These are phyloP conservation scores for Lontra canadensis DNA, from an alignment of 2,113 vertebrate genomes.

Conservation along the genomic window DNA sequence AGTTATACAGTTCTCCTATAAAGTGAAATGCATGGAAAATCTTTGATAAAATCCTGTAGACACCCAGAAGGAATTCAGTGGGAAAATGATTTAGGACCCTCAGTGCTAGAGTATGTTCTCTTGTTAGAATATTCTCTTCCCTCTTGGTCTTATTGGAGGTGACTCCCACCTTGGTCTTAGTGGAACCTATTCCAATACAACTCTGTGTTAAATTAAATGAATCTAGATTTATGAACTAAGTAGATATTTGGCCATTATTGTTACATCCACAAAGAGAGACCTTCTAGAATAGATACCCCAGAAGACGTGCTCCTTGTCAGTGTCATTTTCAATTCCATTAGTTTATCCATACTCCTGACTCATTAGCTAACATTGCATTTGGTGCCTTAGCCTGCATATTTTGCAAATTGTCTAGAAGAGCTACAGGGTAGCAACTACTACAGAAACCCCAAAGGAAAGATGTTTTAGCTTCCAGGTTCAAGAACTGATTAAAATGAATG, in stretches of 20 bases:
- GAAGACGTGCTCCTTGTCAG: slow-evolving; percentile 58
- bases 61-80: slow-evolving; percentile 69
- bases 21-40: slow-evolving; percentile 67
- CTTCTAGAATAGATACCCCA: slow-evolving; percentile 64
- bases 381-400: not conserved
- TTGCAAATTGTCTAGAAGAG: slow-evolving; percentile 39
- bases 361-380: not conserved
- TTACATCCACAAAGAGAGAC: not conserved
- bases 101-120: slow-evolving; percentile 70
- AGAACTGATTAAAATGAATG: slow-evolving; percentile 34
- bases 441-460: slow-evolving; percentile 32
- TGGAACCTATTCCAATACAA: slow-evolving; percentile 73
- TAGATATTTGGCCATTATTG: slow-evolving; percentile 76
- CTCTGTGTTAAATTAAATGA: slow-evolving; percentile 77
- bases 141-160: not conserved
- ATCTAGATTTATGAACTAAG: slow-evolving; percentile 80
- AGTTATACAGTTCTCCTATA: slow-evolving; percentile 73
- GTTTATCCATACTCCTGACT: slow-evolving; percentile 47
- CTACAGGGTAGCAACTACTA: not conserved
- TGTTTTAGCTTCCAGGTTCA: slow-evolving; percentile 17
- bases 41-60: slow-evolving; percentile 70
- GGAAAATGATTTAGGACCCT: slow-evolving; percentile 49
- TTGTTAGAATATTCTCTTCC: slow-evolving; percentile 77
- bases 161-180: slow-evolving; percentile 77
- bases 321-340: not conserved